A percentile compares a stretch with the other conserved stretches of the same genome.
These are phyloP conservation scores for Phenganax subtilis DNA, from an alignment of 92 coral and sea anemone species.

Conservation along the genomic window DNA sequence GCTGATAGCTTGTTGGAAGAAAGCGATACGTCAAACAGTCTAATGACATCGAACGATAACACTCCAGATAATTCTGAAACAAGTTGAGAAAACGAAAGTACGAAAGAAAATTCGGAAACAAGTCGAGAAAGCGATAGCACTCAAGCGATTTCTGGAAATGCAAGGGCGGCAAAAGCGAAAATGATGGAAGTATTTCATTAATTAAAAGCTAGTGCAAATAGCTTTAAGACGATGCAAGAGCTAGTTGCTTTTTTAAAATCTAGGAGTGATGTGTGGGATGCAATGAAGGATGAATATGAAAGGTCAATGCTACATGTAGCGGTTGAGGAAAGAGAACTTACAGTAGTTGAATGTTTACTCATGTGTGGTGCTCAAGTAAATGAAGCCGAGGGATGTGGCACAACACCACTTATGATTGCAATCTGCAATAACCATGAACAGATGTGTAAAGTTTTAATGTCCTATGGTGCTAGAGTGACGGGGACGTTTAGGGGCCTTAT, in stretches of 20 bases:
- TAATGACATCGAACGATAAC: neutral
- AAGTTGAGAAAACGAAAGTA: neutral
- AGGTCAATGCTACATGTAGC: conserved; percentile 6
- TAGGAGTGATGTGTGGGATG: no score
- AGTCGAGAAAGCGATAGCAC: no score
- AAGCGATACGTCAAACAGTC: neutral
- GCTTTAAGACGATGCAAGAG: no score
- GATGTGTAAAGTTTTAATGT: conserved; percentile 18
- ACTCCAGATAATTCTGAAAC: neutral
- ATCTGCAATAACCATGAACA: neutral
- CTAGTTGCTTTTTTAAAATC: no score
- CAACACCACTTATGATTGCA: conserved; percentile 22
- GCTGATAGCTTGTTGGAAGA: conserved; percentile 3
- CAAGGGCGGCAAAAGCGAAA: neutral
- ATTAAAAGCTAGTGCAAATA: conserved; percentile 2
- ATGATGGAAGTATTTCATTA: neutral
- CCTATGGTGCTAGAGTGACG: conserved; percentile 7
- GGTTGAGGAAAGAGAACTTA: conserved; percentile 16
- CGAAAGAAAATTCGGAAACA: no score
- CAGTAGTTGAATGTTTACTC: conserved; percentile 18
- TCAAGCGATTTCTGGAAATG: neutral
- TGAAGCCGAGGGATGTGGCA: conserved; percentile 32
- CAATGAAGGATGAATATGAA: conserved; percentile 1
- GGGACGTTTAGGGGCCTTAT: no score
- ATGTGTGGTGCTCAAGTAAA: conserved; percentile 32